These are phyloP conservation scores for Selene dorsalis DNA, from an alignment of 2,797 vertebrate genomes.

Conservation along the genomic window DNA sequence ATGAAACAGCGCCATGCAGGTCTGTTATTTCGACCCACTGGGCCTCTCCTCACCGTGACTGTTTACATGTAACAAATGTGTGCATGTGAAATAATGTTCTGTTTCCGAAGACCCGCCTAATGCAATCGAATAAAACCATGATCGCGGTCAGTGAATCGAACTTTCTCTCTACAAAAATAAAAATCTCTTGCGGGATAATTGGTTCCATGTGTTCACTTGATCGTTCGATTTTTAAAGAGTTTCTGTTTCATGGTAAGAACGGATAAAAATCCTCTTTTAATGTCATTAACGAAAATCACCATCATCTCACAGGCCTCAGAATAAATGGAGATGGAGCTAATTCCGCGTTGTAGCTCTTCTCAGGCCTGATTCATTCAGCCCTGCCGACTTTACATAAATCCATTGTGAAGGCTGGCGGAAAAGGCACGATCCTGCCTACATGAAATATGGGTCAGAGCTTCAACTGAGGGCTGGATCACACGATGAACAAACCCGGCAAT, in stretches of 20 bases:
- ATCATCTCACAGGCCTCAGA: background rate
- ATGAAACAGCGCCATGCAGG: too few species aligned
- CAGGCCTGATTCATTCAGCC: conserved; percentile 39
- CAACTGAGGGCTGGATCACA: conserved; percentile 40
- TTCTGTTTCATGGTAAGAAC: too few species aligned
- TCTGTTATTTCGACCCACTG: background rate
- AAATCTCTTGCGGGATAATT: background rate
- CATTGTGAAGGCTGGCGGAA: conserved; percentile 79
- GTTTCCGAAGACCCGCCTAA: background rate
- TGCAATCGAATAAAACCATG: background rate
- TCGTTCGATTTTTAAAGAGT: background rate
- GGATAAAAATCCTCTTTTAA: background rate
- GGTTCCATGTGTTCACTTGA: too few species aligned
- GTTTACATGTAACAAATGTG: background rate
- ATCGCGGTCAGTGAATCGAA: background rate
- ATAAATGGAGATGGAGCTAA: background rate
- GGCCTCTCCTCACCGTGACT: background rate
- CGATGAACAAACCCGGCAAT: conserved; percentile 16
- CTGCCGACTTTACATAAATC: conserved; percentile 64
- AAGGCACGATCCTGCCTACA: conserved; percentile 38
- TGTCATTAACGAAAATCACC: background rate
- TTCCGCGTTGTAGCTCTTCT: background rate
- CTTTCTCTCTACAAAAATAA: background rate
- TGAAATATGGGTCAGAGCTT: conserved; percentile 79
- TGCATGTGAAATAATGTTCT: background rate